phyloP scores from a whole-genome alignment of 2,797 vertebrate species.

The Trachops cirrhosus region DNA sequence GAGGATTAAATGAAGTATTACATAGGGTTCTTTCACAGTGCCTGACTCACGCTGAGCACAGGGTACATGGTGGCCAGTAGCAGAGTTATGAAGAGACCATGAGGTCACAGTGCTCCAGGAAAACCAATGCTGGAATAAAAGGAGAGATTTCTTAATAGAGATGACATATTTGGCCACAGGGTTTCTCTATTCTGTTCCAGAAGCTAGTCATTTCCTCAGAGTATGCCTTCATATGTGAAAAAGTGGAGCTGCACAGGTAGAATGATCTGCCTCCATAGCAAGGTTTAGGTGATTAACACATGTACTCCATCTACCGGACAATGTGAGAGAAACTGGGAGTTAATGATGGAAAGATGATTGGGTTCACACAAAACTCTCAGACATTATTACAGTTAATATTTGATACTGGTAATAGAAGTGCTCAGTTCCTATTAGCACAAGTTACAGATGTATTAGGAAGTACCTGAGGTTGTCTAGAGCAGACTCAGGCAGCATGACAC shows the following conservation, averaged over 20 bases:
- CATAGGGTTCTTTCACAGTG: not conserved
- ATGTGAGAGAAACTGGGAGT: not conserved
- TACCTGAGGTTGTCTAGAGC: not conserved
- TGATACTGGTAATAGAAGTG: not conserved
- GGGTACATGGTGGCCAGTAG: not conserved
- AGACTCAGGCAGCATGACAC: accelerated
- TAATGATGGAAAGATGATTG: not conserved
- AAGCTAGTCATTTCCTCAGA: not conserved
- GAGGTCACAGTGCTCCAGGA: not conserved
- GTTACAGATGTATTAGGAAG: not conserved
- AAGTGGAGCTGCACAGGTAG: not conserved
- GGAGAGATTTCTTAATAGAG: not conserved
- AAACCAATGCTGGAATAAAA: not conserved
- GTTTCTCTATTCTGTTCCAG: not conserved
- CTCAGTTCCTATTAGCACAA: not conserved
- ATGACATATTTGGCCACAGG: not conserved
- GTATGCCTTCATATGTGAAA: not conserved
- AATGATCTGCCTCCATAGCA: not conserved
- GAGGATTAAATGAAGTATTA: not conserved
- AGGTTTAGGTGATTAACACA: not conserved
- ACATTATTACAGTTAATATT: not conserved
- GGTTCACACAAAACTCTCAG: not conserved
- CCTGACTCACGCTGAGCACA: not conserved
- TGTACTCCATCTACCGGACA: not conserved
- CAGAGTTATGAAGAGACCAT: not conserved